Evolutionary conservation across 2,113 vertebrate genomes (phyloP).

Genomic region (Heloderma charlesbogerti): DNA sequence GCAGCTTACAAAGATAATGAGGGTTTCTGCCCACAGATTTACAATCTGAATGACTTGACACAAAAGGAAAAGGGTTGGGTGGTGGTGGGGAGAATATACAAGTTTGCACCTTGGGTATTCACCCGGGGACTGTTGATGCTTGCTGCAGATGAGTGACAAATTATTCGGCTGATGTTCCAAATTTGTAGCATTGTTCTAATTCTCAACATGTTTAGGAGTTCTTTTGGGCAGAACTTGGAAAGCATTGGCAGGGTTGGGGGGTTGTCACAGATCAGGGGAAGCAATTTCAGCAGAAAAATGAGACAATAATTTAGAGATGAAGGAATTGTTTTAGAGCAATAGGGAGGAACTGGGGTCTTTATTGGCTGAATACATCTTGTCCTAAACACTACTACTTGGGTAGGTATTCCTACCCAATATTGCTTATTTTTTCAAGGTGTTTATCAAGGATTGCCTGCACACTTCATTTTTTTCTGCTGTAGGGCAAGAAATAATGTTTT

Average conservation of each 20-base stretch:
- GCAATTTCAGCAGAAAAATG: not conserved
- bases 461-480: not conserved
- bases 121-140: not conserved
- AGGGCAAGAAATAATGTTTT: not conserved
- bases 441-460: not conserved
- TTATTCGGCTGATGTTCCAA: not conserved
- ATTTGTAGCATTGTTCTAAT: not conserved
- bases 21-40: not conserved
- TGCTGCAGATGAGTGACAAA: not conserved
- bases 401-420: not conserved
- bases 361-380: not conserved
- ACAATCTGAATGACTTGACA: not conserved
- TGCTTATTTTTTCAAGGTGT: not conserved
- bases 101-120: not conserved
- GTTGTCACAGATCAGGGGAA: not conserved
- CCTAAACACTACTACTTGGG: not conserved
- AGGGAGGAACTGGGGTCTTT: not conserved
- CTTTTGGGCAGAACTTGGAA: not conserved
- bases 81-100: too few species aligned
- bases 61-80: not conserved
- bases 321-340: not conserved
- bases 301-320: not conserved
- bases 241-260: not conserved
- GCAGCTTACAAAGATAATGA: not conserved
- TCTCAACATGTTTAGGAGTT: not conserved